Conservation (phyloP, 2,888 invertebrate genomes). For the Mystacides longicornis region DNA sequence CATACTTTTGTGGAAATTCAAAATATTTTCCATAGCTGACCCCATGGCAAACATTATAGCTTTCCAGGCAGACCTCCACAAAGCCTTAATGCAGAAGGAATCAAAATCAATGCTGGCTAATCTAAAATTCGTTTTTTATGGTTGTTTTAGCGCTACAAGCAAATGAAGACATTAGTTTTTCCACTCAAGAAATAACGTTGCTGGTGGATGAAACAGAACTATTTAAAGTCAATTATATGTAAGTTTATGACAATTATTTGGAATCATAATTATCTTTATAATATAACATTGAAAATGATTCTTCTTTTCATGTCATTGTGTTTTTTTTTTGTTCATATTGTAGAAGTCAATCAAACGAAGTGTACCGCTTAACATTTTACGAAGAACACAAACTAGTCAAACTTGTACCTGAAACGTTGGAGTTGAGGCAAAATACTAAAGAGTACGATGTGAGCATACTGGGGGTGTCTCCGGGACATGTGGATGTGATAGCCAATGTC, state of each 20-base stretch:
- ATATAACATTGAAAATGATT: background rate
- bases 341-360: constrained; percentile 43
- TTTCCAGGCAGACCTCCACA: no score
- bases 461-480: constrained; percentile 60
- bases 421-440: constrained; percentile 32
- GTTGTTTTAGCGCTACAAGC: constrained; percentile 35
- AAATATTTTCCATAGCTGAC: no score
- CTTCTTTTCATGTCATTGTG: background rate
- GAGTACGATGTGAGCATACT: constrained; percentile 45
- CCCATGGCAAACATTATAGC: no score
- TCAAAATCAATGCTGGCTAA: no score
- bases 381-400: constrained; percentile 57
- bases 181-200: constrained; percentile 52
- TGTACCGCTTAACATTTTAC: constrained; percentile 46
- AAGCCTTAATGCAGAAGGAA: no score
- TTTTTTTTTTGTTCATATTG: constrained; percentile 24
- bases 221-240: constrained; percentile 31
- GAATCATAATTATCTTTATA: background rate
- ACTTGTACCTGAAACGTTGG: constrained; percentile 46
- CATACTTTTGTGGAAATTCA: no score
- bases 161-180: constrained; percentile 45
- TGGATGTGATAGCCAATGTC: constrained; percentile 55
- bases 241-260: background rate
- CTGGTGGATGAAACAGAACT: constrained; percentile 47
- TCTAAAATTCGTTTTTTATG: constrained; percentile 8